Evolutionary conservation across 1,140 invertebrate genomes (phyloP).

Genomic region (Chrysopa pallens): DNA sequence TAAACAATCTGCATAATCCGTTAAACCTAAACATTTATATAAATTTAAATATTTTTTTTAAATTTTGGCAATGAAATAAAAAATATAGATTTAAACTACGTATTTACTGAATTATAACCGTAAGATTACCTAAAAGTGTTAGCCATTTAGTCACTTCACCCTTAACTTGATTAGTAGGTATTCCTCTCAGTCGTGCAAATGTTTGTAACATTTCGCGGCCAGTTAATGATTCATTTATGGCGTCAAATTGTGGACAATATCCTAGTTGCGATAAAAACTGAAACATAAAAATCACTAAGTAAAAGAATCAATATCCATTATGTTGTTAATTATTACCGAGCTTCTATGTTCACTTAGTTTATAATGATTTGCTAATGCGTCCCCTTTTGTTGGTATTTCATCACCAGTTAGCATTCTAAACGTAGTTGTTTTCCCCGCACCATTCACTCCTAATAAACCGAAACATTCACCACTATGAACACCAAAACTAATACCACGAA

Average conservation of each 20-base stretch:
- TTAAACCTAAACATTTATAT: conserved; percentile 12
- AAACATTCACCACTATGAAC: conserved; percentile 67
- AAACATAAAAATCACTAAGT: conserved; percentile 5
- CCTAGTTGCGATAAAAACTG: conserved; percentile 36
- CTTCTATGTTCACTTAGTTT: too few species aligned
- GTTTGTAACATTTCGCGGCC: conserved; percentile 45
- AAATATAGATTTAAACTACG: too few species aligned
- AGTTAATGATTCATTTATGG: conserved; percentile 47
- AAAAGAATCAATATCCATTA: too few species aligned
- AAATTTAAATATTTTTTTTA: too few species aligned
- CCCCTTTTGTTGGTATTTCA: conserved; percentile 31
- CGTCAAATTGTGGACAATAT: conserved; percentile 56
- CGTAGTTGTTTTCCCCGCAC: conserved; percentile 82
- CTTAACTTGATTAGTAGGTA: conserved; percentile 22
- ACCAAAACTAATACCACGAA: conserved; percentile 49
- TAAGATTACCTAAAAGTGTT: conserved; percentile 32
- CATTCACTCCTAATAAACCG: conserved; percentile 58
- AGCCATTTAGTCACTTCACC: conserved; percentile 32
- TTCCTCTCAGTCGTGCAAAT: conserved; percentile 45
- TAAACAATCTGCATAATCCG: conserved; percentile 23
- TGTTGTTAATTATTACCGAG: too few species aligned
- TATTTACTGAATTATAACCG: too few species aligned
- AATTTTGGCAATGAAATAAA: too few species aligned
- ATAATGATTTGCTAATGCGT: too few species aligned
- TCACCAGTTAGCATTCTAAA: conserved; percentile 64